Base-by-base conservation (phyloP, 2,113 vertebrate genomes). In the Solea solea region DNA sequence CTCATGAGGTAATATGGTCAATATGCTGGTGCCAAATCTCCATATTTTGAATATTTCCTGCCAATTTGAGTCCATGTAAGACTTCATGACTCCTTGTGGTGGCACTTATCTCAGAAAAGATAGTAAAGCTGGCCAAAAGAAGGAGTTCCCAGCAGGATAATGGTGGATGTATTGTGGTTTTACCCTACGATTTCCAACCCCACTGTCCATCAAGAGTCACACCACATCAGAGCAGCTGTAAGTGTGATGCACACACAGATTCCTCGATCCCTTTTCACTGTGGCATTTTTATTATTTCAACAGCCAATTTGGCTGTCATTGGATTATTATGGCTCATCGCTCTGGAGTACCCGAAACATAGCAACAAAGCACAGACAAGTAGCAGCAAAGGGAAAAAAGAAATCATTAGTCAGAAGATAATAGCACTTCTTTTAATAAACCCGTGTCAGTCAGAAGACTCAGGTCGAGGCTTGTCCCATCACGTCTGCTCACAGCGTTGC, bases 401-500 rank as follows among this genome's bases (percentile, higher is more conserved):
- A 82, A 78, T 63, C 27, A 80, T 86, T 77, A 73, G 62, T 41
- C 56, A 10, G 62, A 53, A 56, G 69, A 76, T 55, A 28, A 62
- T 80, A 73, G 21, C 55, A 53, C 44, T 40, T 16, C 52, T 10
- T 21, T 21, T 49, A 63, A 59, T 28, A 40, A 55, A 71, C 27
- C 42, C 64, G n/a, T 42, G 44, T 64, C 53, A 44, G 61, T 58
- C 40, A 13, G 56, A 75, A 15, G 46, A 45, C 1, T 13, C 52
- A 76, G 8, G 25, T 54, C 59, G 39, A 13, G 55, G 58, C 89
- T 34, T 81, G 88, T 87, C 69, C 9, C 54, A 60, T 81, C 86
- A 45, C 5, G 85, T 83, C 78, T 49, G 2, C 21, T 50, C 54
- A 21, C 70, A 46, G 45, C 60, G 54, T 28, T 2, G 9, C 28